Evolutionary conservation across 1,140 invertebrate genomes (phyloP).

Genomic region (Leptoteleia sp.): DNA sequence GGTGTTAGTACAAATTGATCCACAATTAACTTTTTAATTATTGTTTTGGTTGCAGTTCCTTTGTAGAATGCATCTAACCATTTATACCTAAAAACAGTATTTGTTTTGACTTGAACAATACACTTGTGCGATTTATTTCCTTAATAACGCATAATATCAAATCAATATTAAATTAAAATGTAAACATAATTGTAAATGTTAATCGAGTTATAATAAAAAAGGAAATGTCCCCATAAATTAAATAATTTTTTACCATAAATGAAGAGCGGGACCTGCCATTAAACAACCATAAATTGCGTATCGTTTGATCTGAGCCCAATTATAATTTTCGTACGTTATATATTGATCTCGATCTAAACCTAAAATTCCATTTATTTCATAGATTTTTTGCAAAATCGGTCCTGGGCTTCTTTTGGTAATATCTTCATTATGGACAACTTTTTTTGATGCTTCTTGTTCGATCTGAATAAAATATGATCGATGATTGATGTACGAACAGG

Average conservation of each 20-base stretch:
- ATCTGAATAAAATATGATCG: too few species aligned
- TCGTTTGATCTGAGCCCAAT: constrained; percentile 74
- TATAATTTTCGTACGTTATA: constrained; percentile 56
- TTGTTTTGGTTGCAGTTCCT: constrained; percentile 84
- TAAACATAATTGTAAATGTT: too few species aligned
- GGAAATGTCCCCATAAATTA: too few species aligned
- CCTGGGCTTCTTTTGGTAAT: constrained; percentile 31
- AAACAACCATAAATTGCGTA: constrained; percentile 74
- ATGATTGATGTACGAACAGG: too few species aligned
- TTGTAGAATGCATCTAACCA: constrained; percentile 87
- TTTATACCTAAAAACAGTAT: constrained; percentile 86
- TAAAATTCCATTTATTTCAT: constrained; percentile 59
- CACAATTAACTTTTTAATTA: constrained; percentile 86
- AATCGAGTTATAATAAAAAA: too few species aligned
- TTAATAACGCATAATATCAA: too few species aligned
- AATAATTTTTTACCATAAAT: constrained; percentile 74
- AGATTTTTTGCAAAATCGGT: constrained; percentile 45
- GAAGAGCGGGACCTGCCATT: constrained; percentile 73
- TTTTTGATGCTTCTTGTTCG: too few species aligned
- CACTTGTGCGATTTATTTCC: too few species aligned
- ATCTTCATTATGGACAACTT: too few species aligned
- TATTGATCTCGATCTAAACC: constrained; percentile 51
- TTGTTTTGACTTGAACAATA: too few species aligned
- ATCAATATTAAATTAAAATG: too few species aligned
- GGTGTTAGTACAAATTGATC: constrained; percentile 91